Evolutionary conservation across 2,888 invertebrate species (phyloP), one percentile per base, ranked within the genome.

Genomic region (Omphaloscelis lunosa): DNA sequence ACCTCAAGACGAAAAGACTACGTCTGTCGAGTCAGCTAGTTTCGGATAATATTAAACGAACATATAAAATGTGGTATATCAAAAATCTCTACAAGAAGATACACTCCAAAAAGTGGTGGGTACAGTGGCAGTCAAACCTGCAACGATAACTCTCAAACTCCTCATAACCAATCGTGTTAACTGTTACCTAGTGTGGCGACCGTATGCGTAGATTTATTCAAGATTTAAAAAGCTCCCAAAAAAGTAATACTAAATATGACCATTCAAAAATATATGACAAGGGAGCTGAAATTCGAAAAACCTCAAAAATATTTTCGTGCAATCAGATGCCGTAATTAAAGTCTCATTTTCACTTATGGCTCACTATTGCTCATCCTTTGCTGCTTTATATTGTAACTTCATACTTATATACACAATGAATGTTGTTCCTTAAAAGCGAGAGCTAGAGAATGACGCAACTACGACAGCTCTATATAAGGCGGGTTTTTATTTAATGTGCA

Each of bases 391-490:
- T 45, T 77, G 39, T 51, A 27, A 20, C n/a, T n/a, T 45, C 23
- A 59, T 20, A 66, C n/a, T 15, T 41, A 41, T 41, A 53, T 29
- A 72, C 34, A 74, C 53, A 76, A 76, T 80, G 12, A 75, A 48
- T 70, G 29, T 76, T 29, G 62, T 48, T 74, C 81, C 85, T 71
- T 85, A 80, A 70, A 80, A 76, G 82, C n/a, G 12, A 59, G 53
- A 59, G 68, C 45, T 76, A 77, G 45, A 66, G 27, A 61, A 62
- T 79, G 83, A 82, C 82, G 77, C 80, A 82, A 76, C 58, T 77
- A 53, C 53, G 75, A n/a, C 59, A 39, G 58, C 63, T 56, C 85
- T 79, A 34, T 82, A 71, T 34, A 72, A 27, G 74, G 41, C 23
- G 3, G 45, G 51, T 27, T 77, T 74, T 75, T 83, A 86, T 81